Base-by-base conservation (phyloP, 2,888 invertebrate genomes). In the Pseudolycoriella hygida region DNA sequence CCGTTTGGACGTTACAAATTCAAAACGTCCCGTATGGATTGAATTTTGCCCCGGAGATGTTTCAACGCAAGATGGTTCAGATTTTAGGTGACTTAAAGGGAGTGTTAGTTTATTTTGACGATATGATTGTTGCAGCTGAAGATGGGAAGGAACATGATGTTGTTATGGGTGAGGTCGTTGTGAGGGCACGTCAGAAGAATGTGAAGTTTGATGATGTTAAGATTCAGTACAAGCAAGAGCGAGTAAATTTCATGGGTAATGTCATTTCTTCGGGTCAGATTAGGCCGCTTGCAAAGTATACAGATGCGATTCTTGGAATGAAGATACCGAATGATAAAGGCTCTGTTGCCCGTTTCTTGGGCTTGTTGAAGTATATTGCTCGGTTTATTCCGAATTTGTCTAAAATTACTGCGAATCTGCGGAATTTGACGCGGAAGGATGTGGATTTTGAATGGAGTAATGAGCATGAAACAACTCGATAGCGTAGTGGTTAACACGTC, bases 61-160 rank as follows among this genome's bases (percentile, higher is more conserved):
- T 49, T 45, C 48, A 50, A 46, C 19, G 34, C 17, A 20, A 40
- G 43, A 50, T 47, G 17, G 11, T 44, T 5, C 6, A 31, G 32
- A 47, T 48, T 8, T 46, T 48, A 31, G 46, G 49, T 11, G 47
- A 44, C 18, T 38, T 49, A 17, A 2, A 11, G 17, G 52, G 51
- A 15, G 51, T 55, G 8, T 44, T 45, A 17, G 40, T 55, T 3
- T 55, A 55, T 47, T 51, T 56, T 44, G 54, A 56, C 48, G 54
- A 56, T 54, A n/a, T 47, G 52, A 12, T 44, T 47, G 31, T 52
- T 49, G 4, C 31, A 37, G 4, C n/a, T n/a, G n/a, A n/a, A 37
- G 30, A 42, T 47, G 49, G 38, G 40, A 44, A 10, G 49, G 49
- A 41, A 53, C 50, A 46, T 47, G 49, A 39, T 4, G 32, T 40